These are phyloP conservation scores for Tyria jacobaeae DNA, from an alignment of 2,888 invertebrate species.

Conservation along the genomic window DNA sequence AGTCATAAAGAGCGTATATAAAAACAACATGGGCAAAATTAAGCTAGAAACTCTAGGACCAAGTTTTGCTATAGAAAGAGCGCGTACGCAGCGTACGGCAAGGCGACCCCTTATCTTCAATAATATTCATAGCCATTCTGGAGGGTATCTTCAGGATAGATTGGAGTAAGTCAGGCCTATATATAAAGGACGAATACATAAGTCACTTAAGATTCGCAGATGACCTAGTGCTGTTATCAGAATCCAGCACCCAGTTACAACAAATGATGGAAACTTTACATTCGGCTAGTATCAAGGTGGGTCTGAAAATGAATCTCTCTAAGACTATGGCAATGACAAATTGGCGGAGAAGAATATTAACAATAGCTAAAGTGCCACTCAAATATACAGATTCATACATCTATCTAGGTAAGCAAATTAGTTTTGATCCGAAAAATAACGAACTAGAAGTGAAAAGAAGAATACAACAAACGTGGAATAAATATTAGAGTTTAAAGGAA, in stretches of 20 bases:
- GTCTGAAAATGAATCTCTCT: conserved; percentile 5
- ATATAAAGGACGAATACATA: not conserved
- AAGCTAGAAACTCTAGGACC: not conserved
- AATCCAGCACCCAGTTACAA: conserved; percentile 19
- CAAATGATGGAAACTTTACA: not conserved
- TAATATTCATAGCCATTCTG: not conserved
- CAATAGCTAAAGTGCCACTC: conserved; percentile 19
- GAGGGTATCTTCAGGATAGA: not conserved
- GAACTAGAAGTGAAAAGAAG: conserved; percentile 1
- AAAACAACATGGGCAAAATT: too few species aligned
- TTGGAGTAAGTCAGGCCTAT: not conserved
- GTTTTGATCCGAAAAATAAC: conserved; percentile 5
- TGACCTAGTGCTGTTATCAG: conserved; percentile 20
- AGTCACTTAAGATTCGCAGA: conserved; percentile 12
- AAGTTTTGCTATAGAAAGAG: not conserved
- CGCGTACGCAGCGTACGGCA: not conserved
- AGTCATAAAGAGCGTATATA: too few species aligned
- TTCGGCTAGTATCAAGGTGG: conserved; percentile 2
- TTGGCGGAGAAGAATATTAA: conserved; percentile 19
- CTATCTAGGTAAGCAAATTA: conserved; percentile 3
- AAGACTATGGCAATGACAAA: conserved; percentile 19
- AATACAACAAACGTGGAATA: not conserved
- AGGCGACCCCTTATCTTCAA: not conserved
- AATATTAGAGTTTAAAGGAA: not conserved
- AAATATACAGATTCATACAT: conserved; percentile 22